Evolutionary conservation across 2,797 vertebrate species (phyloP), one percentile per base, ranked within the genome.

Genomic region (Coluber constrictor): DNA sequence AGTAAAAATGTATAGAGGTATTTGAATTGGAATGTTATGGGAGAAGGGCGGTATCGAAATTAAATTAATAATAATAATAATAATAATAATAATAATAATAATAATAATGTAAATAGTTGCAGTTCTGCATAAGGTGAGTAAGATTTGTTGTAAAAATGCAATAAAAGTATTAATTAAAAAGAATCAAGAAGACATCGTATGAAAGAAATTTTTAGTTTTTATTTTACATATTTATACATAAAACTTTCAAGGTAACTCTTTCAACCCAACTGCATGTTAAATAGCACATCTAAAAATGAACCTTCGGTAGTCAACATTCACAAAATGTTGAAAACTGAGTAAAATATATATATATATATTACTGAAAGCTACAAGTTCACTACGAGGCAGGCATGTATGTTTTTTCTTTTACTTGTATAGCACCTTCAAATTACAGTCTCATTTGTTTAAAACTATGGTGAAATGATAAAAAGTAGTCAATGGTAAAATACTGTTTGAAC

Each of bases 221-320:
- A 99, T 99, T 99, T 99, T 99, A 99, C 99, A 99, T 99, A 98
- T 99, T 98, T 99, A 98, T 99, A 99, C 99, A 99, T 98, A 99
- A 99, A 98, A 98, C 98, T 98, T 98, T 97, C 98, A 97, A 98
- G 98, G 98, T 98, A 98, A 98, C 98, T 98, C 98, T 98, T 98
- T 98, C 98, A 98, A 98, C 98, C 98, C 98, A 98, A 98, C 97
- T 97, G 95, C 98, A 98, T 98, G 97, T 99, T 99, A 98, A 79
- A 98, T 97, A 98, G 98, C 98, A 99, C 99, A 98, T 98, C 98
- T 98, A 98, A 98, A 98, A 99, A 99, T 98, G 98, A 94, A 98
- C 97, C 98, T 98, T 99, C 98, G 98, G 98, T 98, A 98, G 98
- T 98, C 98, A 99, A 98, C 99, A 99, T 99, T 99, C 98, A 99